Conservation (phyloP, 2,888 invertebrate species). For the Caenorhabditis sp. region DNA sequence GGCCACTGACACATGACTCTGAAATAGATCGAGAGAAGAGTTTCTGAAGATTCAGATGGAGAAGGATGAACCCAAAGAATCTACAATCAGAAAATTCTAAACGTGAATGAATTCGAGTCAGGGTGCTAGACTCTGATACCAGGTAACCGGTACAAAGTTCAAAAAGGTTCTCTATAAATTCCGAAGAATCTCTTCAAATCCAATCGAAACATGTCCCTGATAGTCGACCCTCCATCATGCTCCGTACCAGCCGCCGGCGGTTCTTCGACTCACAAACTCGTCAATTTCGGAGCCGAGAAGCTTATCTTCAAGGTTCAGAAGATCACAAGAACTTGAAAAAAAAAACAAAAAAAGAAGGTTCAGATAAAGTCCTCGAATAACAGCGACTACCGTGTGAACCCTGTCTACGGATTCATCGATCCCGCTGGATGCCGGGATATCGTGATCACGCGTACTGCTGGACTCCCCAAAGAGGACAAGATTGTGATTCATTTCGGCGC, state of each 20-base stretch:
- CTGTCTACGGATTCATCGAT: constrained; percentile 72
- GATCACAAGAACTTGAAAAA: no score
- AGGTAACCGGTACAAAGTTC: no score
- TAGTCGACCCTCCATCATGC: constrained; percentile 22
- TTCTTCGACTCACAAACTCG: constrained; percentile 6
- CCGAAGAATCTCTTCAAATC: neutral
- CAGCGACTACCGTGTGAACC: constrained; percentile 63
- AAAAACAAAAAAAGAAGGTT: no score
- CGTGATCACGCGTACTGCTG: constrained; percentile 59
- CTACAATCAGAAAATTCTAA: no score
- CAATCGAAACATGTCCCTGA: constrained; percentile 4
- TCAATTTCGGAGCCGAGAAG: constrained; percentile 7
- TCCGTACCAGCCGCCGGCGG: constrained; percentile 5
- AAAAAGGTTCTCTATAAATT: neutral
- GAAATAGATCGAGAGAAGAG: no score
- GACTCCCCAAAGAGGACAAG: constrained; percentile 45
- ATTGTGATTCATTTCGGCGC: constrained; percentile 36
- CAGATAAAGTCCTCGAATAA: constrained; percentile 59
- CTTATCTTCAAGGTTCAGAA: constrained; percentile 26
- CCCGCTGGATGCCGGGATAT: constrained; percentile 56
- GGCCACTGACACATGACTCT: no score
- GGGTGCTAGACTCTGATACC: neutral
- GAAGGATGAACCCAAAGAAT: no score
- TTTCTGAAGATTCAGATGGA: no score
- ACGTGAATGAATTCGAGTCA: no score